Evolutionary conservation across 2,888 invertebrate species (phyloP), one percentile per base, ranked within the genome.

Genomic region (Danaus chrysippus): DNA sequence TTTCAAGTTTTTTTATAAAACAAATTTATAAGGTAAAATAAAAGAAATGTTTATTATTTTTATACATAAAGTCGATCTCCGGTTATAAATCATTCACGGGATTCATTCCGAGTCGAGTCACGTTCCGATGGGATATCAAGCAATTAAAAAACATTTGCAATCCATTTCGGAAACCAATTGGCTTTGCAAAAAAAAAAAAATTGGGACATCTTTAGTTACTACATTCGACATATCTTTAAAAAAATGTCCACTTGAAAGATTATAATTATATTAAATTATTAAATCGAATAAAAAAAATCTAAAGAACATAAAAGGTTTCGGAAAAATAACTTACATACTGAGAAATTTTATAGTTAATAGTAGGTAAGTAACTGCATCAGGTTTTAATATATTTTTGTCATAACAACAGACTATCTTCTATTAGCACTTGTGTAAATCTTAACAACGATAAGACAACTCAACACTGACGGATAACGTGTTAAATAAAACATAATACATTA

Each of bases 401-500:
- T 49, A 17, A 49, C 49, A 17, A 49, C 12, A 15, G 54, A 17
- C 13, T 58, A 61, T 55, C 57, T 55, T n/a, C 59, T 57, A 59
- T 54, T 56, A 44, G 44, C n/a, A 66, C 59, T 66, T 66, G 59
- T 62, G 54, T 59, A 63, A 62, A 67, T 63, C 43, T 56, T 42
- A 54, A 15, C 17, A n/a, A 42, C 54, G 59, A 64, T 61, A n/a
- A 34, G 23, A 34, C 3, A 34, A 34, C 23, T 34, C 23, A 34
- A 34, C 23, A 34, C 23, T 34, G 23, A 34, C 23, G 23, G 23
- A 34, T 34, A 34, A 34, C 23, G 23, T 5, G 23, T 34, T 34
- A 34, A 34, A 34, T 34, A 34, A 34, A 34, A 34, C 23, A 6
- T 34, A 34, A 34, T 34, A 34, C 2, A 34, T 34, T 34, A 34